Base-by-base conservation (phyloP, 2,888 invertebrate genomes). In the Acronicta leporina region DNA sequence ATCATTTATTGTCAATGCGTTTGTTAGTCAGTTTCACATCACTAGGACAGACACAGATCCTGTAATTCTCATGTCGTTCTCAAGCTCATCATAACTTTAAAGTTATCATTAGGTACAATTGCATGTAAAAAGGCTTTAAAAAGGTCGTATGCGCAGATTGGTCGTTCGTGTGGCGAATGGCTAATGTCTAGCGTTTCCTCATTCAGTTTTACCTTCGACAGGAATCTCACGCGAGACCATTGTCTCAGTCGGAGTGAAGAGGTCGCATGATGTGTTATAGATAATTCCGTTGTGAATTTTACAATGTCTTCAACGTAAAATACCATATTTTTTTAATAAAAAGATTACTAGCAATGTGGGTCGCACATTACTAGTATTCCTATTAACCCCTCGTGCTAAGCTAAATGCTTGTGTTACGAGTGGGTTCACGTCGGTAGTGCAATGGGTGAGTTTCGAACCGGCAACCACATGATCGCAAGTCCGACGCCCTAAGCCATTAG, bases 151-250 rank as follows among this genome's bases (percentile, higher is more conserved):
- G 27, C 3, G 43, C 38, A 14, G 33, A 16, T 47, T 10, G 41
- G 58, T 50, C 69, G 47, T 41, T 0, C n/a, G 15, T 27, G 41
- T 25, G 41, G 11, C 71, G 71, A 67, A 67, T 70, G 15, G 38
- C 1, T 71, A 67, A 66, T 70, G 42, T 47, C 5, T 55, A 2
- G 9, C 15, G 63, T 71, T 68, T 68, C 71, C 70, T 56, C 25
- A 25, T 54, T 41, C 0, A 8, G 1, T 11, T 25, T 44, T 53
- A 68, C 65, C 71, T 71, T 64, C 72, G 43, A 56, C 13, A 58
- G 57, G 38, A 70, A 15, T 68, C 67, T 8, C 67, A 68, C 67
- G 71, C 52, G 48, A 16, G 15, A 41, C 72, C 25, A 68, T 68
- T 68, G 61, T 61, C 4, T 49, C 35, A 42, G 46, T 1, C 35